phyloP scores from a whole-genome alignment of 2,797 vertebrate genomes.

The Parauchenoglanis ngamensis region DNA sequence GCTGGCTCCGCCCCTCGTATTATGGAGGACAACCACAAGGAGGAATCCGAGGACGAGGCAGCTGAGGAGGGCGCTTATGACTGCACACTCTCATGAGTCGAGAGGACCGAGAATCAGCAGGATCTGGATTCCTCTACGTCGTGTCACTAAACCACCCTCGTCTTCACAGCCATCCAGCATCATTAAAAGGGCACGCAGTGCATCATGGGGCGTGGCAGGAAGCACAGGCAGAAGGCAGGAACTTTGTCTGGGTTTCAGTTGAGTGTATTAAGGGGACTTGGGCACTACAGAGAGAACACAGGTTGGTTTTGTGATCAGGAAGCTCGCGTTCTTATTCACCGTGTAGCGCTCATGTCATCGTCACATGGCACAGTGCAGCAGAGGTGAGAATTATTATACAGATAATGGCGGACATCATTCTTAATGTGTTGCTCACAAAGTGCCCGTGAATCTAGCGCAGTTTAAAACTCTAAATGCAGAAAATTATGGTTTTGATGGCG shows the following conservation, averaged over 20 bases:
- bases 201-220: background rate
- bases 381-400: too few species aligned
- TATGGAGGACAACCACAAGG: slow-evolving; percentile 76
- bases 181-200: background rate
- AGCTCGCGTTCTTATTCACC: background rate
- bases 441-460: background rate
- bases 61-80: slow-evolving; percentile 89
- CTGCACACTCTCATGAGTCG: slow-evolving; percentile 86
- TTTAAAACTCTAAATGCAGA: background rate
- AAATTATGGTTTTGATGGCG: background rate
- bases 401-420: background rate
- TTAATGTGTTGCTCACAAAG: background rate
- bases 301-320: slow-evolving; percentile 4
- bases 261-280: background rate
- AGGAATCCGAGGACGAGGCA: slow-evolving; percentile 78
- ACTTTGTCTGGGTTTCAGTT: slow-evolving; percentile 22
- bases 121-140: slow-evolving; percentile 1
- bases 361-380: background rate
- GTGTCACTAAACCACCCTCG: background rate
- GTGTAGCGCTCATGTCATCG: background rate
- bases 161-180: background rate
- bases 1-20: slow-evolving; percentile 65
- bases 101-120: background rate
- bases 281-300: background rate
- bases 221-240: slow-evolving; percentile 20